A percentile compares a stretch with the other conserved stretches of the same genome.
Evolutionary conservation across 2,797 vertebrate species (phyloP).

Genomic region (Rhynchonycteris naso): DNA sequence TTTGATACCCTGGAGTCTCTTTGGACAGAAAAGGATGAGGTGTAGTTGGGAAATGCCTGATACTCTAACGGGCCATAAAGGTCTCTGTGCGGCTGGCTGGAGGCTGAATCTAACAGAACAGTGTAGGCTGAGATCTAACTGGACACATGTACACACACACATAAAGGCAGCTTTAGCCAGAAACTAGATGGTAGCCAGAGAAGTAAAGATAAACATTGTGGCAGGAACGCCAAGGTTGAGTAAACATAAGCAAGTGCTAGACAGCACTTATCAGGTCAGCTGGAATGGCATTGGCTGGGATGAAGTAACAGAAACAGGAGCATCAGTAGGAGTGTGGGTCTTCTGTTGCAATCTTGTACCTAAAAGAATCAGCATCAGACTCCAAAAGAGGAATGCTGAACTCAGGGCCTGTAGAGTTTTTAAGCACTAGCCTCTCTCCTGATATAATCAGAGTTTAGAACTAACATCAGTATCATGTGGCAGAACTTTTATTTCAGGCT

Average conservation of each 20-base stretch:
- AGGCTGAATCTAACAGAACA: not conserved
- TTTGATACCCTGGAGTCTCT: not conserved
- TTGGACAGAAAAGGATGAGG: not conserved
- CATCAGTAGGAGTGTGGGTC: not conserved
- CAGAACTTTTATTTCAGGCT: not conserved
- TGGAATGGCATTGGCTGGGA: not conserved
- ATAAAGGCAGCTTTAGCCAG: not conserved
- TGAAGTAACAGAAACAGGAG: not conserved
- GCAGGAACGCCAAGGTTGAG: not conserved
- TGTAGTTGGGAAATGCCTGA: not conserved
- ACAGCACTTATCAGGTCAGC: not conserved
- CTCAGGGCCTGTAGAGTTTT: not conserved
- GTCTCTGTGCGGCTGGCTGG: not conserved
- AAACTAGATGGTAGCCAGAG: not conserved
- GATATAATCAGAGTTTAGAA: not conserved
- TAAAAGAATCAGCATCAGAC: not conserved
- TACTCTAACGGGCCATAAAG: not conserved
- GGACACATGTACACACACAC: not conserved
- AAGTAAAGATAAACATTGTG: conserved; percentile 4
- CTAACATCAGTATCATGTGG: not conserved
- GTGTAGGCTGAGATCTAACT: not conserved
- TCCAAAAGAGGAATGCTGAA: not conserved
- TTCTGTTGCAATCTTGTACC: not conserved
- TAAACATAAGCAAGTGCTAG: conserved; percentile 27
- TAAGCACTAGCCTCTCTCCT: not conserved